Conservation (phyloP, 2,888 invertebrate genomes). For the Sarcophaga subvicina region DNA sequence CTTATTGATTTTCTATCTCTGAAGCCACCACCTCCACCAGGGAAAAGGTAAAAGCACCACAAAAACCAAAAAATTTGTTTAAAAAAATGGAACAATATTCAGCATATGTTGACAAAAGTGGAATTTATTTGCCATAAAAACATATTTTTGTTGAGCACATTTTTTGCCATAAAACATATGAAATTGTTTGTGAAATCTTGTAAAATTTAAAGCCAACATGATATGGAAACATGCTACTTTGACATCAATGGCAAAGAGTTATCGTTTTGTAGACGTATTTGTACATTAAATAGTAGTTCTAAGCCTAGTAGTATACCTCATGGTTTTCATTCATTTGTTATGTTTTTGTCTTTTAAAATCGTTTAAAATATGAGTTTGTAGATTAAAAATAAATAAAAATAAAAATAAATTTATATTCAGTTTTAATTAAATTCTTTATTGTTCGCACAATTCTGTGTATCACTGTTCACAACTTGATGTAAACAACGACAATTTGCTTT, state of each 20-base stretch:
- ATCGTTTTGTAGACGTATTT: no score
- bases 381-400: no score
- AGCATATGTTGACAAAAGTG: constrained; percentile 23
- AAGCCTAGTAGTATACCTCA: no score
- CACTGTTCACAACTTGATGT: no score
- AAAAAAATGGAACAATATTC: constrained; percentile 10
- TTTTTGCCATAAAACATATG: constrained; percentile 10
- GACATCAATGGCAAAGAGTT: background rate
- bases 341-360: no score
- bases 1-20: constrained; percentile 28
- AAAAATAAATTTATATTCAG: no score
- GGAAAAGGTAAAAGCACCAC: background rate
- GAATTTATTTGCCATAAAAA: background rate
- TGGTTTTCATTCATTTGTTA: no score
- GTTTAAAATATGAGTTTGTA: no score
- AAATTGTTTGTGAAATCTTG: constrained; percentile 26
- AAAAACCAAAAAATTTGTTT: background rate
- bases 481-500: no score
- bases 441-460: no score
- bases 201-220: background rate
- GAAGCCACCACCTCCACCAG: background rate
- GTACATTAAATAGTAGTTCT: no score
- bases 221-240: constrained; percentile 11
- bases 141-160: background rate
- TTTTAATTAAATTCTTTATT: no score